A percentile compares a stretch with the other conserved stretches of the same genome.
These are phyloP conservation scores for Tinea pellionella DNA, from an alignment of 2,888 invertebrate genomes.

Conservation along the genomic window DNA sequence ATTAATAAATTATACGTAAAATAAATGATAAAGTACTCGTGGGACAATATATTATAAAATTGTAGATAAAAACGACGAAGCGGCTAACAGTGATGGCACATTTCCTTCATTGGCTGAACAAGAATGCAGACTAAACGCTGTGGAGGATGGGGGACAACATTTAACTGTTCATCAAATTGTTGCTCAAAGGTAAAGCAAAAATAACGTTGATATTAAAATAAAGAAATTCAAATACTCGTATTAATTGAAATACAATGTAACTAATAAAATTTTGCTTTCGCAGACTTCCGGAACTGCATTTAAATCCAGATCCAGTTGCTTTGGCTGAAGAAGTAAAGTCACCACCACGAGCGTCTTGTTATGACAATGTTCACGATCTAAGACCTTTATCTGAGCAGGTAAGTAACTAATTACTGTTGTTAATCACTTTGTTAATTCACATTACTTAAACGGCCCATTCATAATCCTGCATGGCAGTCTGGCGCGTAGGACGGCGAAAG, in stretches of 20 bases:
- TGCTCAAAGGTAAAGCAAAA: constrained; percentile 76
- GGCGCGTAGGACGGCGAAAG: too few species aligned
- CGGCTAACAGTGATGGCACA: constrained; percentile 49
- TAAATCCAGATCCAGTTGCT: constrained; percentile 69
- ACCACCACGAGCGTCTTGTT: constrained; percentile 76
- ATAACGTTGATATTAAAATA: too few species aligned
- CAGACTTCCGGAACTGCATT: constrained; percentile 77
- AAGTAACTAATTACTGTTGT: not conserved
- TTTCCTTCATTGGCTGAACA: constrained; percentile 68
- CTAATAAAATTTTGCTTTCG: not conserved
- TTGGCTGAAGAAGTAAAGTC: constrained; percentile 52
- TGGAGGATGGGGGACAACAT: constrained; percentile 70
- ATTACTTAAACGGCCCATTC: too few species aligned
- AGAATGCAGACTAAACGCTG: constrained; percentile 53
- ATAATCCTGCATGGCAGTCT: too few species aligned
- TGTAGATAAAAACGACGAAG: constrained; percentile 53
- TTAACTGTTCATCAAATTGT: constrained; percentile 84
- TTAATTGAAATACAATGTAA: too few species aligned
- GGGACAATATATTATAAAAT: not conserved
- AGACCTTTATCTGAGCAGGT: constrained; percentile 60
- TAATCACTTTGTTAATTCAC: too few species aligned
- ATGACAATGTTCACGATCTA: constrained; percentile 81
- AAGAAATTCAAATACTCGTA: too few species aligned
- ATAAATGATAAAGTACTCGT: too few species aligned
- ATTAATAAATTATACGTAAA: not conserved